Base-by-base conservation (phyloP, 1,140 invertebrate species). In the Himalopsyche phryganea region DNA sequence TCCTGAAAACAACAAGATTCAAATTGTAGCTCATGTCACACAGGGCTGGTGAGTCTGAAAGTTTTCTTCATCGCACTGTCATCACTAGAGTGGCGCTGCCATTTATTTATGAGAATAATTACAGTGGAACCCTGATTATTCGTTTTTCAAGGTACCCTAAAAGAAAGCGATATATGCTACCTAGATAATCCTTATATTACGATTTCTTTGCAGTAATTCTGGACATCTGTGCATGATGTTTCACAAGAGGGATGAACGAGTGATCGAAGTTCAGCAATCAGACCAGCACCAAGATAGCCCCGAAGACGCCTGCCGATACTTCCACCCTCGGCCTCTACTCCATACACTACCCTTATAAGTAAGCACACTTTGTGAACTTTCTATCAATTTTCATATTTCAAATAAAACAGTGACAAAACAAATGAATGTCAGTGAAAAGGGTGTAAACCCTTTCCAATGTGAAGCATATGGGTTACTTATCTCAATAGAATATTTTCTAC, bases 141-240 rank as follows among this genome's bases (percentile, higher is more conserved):
- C n/a, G n/a, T n/a, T n/a, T n/a, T n/a, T n/a, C n/a, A n/a, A n/a
- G n/a, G n/a, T n/a, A n/a, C n/a, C n/a, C n/a, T n/a, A n/a, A n/a
- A n/a, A n/a, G n/a, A n/a, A n/a, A n/a, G n/a, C n/a, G n/a, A n/a
- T n/a, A n/a, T n/a, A n/a, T n/a, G n/a, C n/a, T n/a, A n/a, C n/a
- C n/a, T n/a, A n/a, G n/a, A n/a, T n/a, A n/a, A n/a, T n/a, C n/a
- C n/a, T n/a, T n/a, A n/a, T n/a, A n/a, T n/a, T n/a, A n/a, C n/a
- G n/a, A n/a, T n/a, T n/a, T n/a, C n/a, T n/a, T 77, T 79, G 11
- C 82, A 94, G 91, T 69, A 85, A 89, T 73, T 92, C 87, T 59
- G 91, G 91, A 20, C 93, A 87, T 77, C 85, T 87, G 71, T 94
- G 91, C 73, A 87, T 92, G 82, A 82, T 84, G 65, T 89, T 93